Conservation (phyloP, 2,888 invertebrate genomes). For the Unio pictorum region DNA sequence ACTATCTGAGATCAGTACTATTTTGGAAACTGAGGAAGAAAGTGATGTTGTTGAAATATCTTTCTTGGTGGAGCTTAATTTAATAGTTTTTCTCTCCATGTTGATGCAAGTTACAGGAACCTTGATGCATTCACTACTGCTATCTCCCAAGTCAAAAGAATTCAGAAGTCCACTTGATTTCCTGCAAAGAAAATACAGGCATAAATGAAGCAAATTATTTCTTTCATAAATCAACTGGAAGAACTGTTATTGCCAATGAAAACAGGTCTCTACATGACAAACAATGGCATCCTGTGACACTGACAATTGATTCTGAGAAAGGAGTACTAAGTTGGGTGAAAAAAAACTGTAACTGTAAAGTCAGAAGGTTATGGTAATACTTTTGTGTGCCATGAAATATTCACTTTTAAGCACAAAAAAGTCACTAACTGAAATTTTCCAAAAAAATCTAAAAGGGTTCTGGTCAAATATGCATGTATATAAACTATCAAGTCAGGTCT, state of each 20-base stretch:
- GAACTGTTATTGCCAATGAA: too few relatives aligned
- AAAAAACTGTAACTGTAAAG: too few relatives aligned
- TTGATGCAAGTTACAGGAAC: slow-evolving; percentile 60
- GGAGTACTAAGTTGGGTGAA: too few relatives aligned
- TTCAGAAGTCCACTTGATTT: slow-evolving; percentile 31
- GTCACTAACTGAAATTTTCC: too few relatives aligned
- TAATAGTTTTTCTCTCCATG: slow-evolving; percentile 56
- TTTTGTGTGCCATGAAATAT: too few relatives aligned
- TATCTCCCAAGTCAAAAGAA: slow-evolving; percentile 25
- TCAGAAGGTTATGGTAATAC: too few relatives aligned
- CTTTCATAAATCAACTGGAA: too few relatives aligned
- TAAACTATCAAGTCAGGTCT: too few relatives aligned
- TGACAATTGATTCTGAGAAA: neutral
- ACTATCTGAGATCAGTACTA: neutral
- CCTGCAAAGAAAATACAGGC: slow-evolving; percentile 24
- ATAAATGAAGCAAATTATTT: neutral
- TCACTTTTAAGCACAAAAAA: too few relatives aligned
- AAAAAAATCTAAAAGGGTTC: too few relatives aligned
- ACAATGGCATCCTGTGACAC: neutral
- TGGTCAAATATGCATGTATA: too few relatives aligned
- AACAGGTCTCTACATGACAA: neutral
- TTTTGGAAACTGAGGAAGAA: too few relatives aligned
- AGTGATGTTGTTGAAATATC: neutral
- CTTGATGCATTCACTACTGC: slow-evolving; percentile 46
- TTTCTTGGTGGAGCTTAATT: slow-evolving; percentile 32